Conservation (phyloP, 2,888 invertebrate species). For the Cordilura impudica region DNA sequence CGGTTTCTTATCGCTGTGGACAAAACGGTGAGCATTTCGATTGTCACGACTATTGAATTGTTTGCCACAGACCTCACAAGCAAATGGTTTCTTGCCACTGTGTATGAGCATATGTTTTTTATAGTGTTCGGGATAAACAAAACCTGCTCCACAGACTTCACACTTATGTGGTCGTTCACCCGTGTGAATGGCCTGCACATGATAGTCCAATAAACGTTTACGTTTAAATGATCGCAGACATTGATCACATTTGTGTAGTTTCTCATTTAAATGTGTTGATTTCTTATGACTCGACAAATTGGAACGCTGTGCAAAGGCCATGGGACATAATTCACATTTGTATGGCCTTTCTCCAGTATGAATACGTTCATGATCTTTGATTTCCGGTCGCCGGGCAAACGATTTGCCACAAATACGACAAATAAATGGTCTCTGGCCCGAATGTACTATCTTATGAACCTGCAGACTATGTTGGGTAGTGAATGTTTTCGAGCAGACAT, state of each 20-base stretch:
- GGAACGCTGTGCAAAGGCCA: constrained; percentile 88
- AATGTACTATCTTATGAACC: constrained; percentile 89
- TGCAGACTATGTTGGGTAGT: constrained; percentile 87
- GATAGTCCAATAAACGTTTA: constrained; percentile 85
- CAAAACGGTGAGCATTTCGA: constrained; percentile 89
- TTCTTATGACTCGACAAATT: constrained; percentile 89
- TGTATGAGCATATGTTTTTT: constrained; percentile 87
- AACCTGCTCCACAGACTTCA: constrained; percentile 85
- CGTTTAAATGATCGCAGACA: constrained; percentile 87
- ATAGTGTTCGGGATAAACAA: constrained; percentile 90
- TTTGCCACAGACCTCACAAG: constrained; percentile 90
- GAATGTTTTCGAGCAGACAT: constrained; percentile 82
- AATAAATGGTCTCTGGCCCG: constrained; percentile 85
- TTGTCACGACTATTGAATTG: constrained; percentile 91
- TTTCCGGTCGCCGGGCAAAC: constrained; percentile 87
- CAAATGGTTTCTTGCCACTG: constrained; percentile 86
- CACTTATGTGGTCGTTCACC: constrained; percentile 88
- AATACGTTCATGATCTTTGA: constrained; percentile 88
- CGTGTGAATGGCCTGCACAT: constrained; percentile 88
- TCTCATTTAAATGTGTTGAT: constrained; percentile 88
- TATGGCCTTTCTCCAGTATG: constrained; percentile 90
- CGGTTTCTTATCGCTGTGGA: constrained; percentile 91
- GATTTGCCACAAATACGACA: constrained; percentile 85
- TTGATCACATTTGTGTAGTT: constrained; percentile 82
- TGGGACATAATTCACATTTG: constrained; percentile 87